A percentile compares a stretch with the other conserved stretches of the same genome.
Conservation (phyloP, 2,113 vertebrate genomes). For the Periophthalmus modestus region DNA sequence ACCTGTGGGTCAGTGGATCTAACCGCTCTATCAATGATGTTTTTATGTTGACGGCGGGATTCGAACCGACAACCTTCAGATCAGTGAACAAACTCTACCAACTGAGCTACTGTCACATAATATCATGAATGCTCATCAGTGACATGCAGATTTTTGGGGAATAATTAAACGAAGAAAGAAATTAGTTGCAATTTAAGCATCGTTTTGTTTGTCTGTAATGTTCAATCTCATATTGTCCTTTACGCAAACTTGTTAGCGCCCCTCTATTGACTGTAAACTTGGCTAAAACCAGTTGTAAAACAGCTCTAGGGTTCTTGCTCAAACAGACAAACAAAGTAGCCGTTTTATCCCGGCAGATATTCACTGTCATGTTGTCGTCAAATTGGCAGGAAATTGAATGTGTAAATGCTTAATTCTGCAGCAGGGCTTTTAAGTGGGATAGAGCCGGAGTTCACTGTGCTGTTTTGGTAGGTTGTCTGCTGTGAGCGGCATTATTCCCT, state of each 20-base stretch:
- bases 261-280: slow-evolving; percentile 1
- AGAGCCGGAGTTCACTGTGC: slow-evolving; percentile 67
- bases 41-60: no score
- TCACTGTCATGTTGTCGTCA: slow-evolving; percentile 68
- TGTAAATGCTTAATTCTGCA: slow-evolving; percentile 74
- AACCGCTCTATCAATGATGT: no score
- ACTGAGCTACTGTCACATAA: no score
- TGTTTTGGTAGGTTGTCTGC: slow-evolving; percentile 69
- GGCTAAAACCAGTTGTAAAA: background rate
- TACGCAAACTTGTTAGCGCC: background rate
- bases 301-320: background rate
- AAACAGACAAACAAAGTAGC: slow-evolving; percentile 1
- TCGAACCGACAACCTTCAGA: no score
- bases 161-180: background rate
- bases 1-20: no score
- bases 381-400: slow-evolving; percentile 80
- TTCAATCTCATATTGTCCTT: background rate
- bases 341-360: slow-evolving; percentile 29
- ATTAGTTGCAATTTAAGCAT: background rate
- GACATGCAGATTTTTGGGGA: no score
- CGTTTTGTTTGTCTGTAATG: background rate
- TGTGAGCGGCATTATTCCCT: slow-evolving; percentile 78
- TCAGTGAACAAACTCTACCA: no score
- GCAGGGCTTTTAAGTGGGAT: slow-evolving; percentile 69
- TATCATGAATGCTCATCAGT: no score